Conservation (phyloP, 2,797 vertebrate species). For the Zenarchopterus dispar region DNA sequence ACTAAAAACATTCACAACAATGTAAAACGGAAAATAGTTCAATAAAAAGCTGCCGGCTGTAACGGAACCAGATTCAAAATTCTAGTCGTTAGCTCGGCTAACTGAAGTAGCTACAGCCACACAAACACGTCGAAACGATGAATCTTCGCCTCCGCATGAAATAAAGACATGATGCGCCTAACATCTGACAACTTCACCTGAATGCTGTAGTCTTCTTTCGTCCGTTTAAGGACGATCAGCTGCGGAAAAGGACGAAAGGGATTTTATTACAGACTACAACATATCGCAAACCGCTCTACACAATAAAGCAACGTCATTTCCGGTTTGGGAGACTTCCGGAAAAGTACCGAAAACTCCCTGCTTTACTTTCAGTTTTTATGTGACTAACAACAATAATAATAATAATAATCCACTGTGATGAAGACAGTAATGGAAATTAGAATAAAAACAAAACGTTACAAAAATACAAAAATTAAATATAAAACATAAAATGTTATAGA, state of each 20-base stretch:
- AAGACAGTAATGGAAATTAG: too few relatives aligned
- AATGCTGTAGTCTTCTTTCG: fast-evolving
- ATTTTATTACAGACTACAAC: fast-evolving
- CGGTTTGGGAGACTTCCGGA: conserved; percentile 4
- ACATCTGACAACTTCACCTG: background rate
- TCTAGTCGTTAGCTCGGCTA: conserved; percentile 10
- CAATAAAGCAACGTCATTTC: background rate
- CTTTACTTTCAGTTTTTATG: background rate
- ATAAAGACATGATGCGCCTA: fast-evolving
- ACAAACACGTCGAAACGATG: fast-evolving
- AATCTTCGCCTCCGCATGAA: fast-evolving
- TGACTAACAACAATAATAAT: background rate
- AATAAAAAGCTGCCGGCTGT: too few relatives aligned
- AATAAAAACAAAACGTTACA: too few relatives aligned
- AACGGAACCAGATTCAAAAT: background rate
- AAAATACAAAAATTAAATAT: too few relatives aligned
- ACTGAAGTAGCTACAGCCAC: background rate
- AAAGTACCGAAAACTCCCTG: background rate
- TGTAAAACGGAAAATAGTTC: too few relatives aligned
- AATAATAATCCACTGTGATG: too few relatives aligned
- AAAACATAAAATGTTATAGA: too few relatives aligned
- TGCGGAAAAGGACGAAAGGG: too few relatives aligned
- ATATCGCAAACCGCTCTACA: conserved; percentile 13
- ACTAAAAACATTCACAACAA: too few relatives aligned
- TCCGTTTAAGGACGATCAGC: fast-evolving